A percentile compares a stretch with the other conserved stretches of the same genome.
Conservation (phyloP, 2,113 vertebrate species). For the Dermatemys mawii region DNA sequence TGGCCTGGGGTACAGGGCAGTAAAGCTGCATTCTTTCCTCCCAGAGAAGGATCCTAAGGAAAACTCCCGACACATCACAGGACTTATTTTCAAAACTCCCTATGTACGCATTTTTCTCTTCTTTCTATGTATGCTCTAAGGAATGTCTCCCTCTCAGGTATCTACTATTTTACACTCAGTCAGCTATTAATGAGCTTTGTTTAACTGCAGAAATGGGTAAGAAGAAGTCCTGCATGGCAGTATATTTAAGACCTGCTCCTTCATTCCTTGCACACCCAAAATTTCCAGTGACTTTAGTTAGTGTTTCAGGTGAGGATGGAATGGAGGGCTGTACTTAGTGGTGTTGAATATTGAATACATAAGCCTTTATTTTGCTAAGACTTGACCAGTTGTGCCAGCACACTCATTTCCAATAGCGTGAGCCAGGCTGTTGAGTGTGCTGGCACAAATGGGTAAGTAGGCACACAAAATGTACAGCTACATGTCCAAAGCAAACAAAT, state of each 20-base stretch:
- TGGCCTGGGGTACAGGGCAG: neutral
- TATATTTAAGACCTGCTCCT: neutral
- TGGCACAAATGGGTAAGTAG: fast-evolving
- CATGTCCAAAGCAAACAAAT: neutral
- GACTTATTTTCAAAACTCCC: neutral
- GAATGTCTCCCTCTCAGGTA: neutral
- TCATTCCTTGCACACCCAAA: neutral
- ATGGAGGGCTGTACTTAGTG: neutral
- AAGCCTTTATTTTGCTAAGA: too few relatives aligned
- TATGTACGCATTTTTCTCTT: neutral
- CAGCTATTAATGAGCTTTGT: neutral
- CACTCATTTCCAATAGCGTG: too few relatives aligned
- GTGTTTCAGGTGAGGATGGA: neutral
- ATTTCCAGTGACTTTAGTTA: neutral
- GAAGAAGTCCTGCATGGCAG: neutral
- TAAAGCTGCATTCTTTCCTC: neutral
- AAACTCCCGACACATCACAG: neutral
- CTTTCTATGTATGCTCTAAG: neutral
- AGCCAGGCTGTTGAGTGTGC: neutral
- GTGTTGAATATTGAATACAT: neutral
- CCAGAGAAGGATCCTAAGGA: neutral
- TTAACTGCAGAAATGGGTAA: neutral
- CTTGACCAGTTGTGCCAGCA: too few relatives aligned
- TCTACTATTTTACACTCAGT: neutral
- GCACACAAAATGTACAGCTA: neutral